Evolutionary conservation across 2,797 vertebrate species (phyloP), one percentile per base, ranked within the genome.

Genomic region (Pseudotriccus pelzelni): DNA sequence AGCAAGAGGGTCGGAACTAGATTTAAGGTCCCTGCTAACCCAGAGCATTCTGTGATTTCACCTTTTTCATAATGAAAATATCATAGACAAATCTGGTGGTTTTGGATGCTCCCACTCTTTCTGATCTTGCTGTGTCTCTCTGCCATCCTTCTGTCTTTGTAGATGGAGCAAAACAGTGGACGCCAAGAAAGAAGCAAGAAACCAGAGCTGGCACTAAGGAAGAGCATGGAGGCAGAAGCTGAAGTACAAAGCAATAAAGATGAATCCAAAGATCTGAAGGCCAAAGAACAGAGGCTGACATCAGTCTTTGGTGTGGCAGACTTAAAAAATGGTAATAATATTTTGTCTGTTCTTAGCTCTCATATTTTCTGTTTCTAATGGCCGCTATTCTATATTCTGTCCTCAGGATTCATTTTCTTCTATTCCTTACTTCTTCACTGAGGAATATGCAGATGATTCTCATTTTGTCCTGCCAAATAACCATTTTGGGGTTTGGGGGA

Each of bases 271-370:
- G 53, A 89, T 12, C 7, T 2, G 2, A 89, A 95, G 53, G 59
- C 25, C 16, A 36, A 47, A 64, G 80, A 32, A 14, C 21, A 13
- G 60, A 84, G 24, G 76, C 15, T 93, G 25, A 13, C 14, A 14
- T n/a, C 74, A 41, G 67, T 97, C 50, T 90, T 87, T 30, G 96
- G 96, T 39, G 46, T 91, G 64, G 96, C 97, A 73, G 97, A 97
- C 64, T 86, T 94, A 81, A 97, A 93, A 88, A 97, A 97, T 37
- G 90, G 97, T 97, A 96, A 82, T 34, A 59, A 37, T 27, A 19
- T 76, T 91, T 85, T 81, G 17, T 64, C 24, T 81, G 0, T 63
- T 87, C 52, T 76, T 63, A 2, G 3, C 36, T 70, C 12, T 73
- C 10, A 0, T 58, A 55, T 80, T 81, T 93, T 91, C 23, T 55